Evolutionary conservation across 1,140 invertebrate genomes (phyloP), one percentile per base, ranked within the genome.

Genomic region (Saccostrea echinata): DNA sequence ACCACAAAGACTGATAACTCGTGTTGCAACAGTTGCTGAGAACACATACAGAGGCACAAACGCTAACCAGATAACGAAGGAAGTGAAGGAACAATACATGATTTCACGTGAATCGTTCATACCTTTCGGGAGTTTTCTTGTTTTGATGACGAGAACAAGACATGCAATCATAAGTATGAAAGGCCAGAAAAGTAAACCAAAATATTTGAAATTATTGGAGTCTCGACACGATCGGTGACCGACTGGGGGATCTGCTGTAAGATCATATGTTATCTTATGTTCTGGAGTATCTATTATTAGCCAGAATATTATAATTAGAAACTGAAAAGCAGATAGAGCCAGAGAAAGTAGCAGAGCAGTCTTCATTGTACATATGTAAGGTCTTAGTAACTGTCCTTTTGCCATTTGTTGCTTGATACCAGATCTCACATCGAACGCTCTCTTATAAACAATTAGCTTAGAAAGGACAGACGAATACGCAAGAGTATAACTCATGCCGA

Each of bases 101-200:
- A n/a, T n/a, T n/a, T n/a, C n/a, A n/a, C n/a, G n/a, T n/a, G n/a
- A n/a, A n/a, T n/a, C n/a, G n/a, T n/a, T n/a, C n/a, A n/a, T n/a
- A n/a, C n/a, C n/a, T n/a, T n/a, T n/a, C n/a, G n/a, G n/a, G n/a
- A n/a, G n/a, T n/a, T n/a, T n/a, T n/a, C n/a, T n/a, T n/a, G n/a
- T n/a, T n/a, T n/a, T n/a, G n/a, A n/a, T n/a, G n/a, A n/a, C n/a
- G n/a, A n/a, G n/a, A n/a, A n/a, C n/a, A n/a, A n/a, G n/a, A n/a
- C n/a, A n/a, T n/a, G n/a, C n/a, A n/a, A n/a, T n/a, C n/a, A n/a
- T n/a, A n/a, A n/a, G n/a, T n/a, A n/a, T n/a, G n/a, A n/a, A n/a
- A n/a, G n/a, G n/a, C n/a, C 98, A 98, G 90, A 97, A 97, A 94
- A 98, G n/a, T 55, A 86, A 68, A 76, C 71, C 43, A 1, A 88